Conservation (phyloP, 2,113 vertebrate genomes). For the Holacanthus passer region DNA sequence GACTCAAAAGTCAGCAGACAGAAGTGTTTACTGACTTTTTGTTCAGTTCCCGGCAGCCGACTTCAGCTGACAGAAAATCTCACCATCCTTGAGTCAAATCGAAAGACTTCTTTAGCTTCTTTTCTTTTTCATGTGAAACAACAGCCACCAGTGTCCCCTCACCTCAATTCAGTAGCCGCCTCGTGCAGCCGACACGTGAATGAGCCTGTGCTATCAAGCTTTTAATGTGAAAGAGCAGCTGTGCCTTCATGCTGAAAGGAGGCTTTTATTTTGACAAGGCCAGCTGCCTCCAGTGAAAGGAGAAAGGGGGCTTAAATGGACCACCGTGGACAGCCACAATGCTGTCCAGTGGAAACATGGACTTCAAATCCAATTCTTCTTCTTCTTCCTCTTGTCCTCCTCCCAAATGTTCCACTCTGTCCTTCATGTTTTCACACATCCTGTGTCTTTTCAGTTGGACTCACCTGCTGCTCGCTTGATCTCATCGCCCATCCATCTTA, state of each 20-base stretch:
- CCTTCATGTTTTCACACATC: constrained; percentile 34
- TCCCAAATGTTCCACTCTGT: constrained; percentile 49
- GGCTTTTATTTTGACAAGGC: constrained; percentile 73
- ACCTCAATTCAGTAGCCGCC: constrained; percentile 44
- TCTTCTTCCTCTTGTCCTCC: constrained; percentile 7
- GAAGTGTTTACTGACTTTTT: neutral
- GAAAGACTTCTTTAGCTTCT: constrained; percentile 17
- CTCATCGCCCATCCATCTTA: neutral
- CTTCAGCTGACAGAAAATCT: no score
- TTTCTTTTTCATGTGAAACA: constrained; percentile 28
- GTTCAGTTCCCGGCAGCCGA: neutral
- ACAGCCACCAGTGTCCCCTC: constrained; percentile 31
- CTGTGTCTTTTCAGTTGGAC: constrained; percentile 30
- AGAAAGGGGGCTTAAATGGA: constrained; percentile 45
- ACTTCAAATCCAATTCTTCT: constrained; percentile 32
- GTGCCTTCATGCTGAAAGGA: constrained; percentile 71
- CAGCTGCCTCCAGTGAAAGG: constrained; percentile 64
- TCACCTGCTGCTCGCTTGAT: constrained; percentile 20
- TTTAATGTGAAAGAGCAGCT: constrained; percentile 79
- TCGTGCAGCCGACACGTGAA: constrained; percentile 44
- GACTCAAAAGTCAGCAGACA: neutral
- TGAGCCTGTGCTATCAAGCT: constrained; percentile 33
- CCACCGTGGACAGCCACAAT: constrained; percentile 42
- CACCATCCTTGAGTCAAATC: neutral
- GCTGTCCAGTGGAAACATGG: constrained; percentile 43